Base-by-base conservation (phyloP, 2,113 vertebrate species). In the Steatornis caripensis region DNA sequence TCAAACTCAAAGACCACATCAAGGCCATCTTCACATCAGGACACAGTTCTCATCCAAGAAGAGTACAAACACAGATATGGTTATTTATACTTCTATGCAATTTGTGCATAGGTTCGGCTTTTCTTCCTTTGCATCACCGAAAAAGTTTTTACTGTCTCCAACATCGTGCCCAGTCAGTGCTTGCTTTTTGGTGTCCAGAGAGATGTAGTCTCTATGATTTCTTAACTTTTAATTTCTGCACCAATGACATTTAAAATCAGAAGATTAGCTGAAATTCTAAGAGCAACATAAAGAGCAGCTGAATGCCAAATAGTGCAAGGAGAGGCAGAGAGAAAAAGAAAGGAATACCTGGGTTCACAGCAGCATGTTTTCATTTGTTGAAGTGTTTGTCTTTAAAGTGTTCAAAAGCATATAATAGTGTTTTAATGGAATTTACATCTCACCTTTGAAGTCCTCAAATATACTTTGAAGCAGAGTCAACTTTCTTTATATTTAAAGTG, bases 301-400 rank as follows among this genome's bases (percentile, higher is more conserved):
- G 80, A 84, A 97, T 36, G 13, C n/a, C n/a, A 27, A 64, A 74
- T 64, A 41, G 64, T 36, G 11, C 26, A 78, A 78, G n/a, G 29
- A 84, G 29, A 84, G 32, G 8, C 6, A 77, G 20, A 48, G 4
- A 12, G 7, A 32, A 75, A 80, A 84, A 69, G 22, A 58, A 81
- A 65, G 3, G 17, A 83, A 49, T 78, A 41, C 83, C 29, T 84
- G 26, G 34, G 4, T 90, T 96, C 41, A 51, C 65, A 93, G 79
- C 43, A 89, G 9, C 6, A 74, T 48, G 16, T 12, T 94, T 96
- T 77, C 41, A 84, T 69, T 92, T 89, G 79, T 62, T 89, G 53
- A 71, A 65, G 3, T 61, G 53, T 90, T 96, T 90, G 46, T 87
- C 62, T 97, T 97, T 91, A 95, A 95, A 96, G 14, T 22, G 62